Percentiles rank a stretch among this genome's conserved stretches.
phyloP scores from a whole-genome alignment of 1,140 invertebrate species.

The Eubasilissa regina region DNA sequence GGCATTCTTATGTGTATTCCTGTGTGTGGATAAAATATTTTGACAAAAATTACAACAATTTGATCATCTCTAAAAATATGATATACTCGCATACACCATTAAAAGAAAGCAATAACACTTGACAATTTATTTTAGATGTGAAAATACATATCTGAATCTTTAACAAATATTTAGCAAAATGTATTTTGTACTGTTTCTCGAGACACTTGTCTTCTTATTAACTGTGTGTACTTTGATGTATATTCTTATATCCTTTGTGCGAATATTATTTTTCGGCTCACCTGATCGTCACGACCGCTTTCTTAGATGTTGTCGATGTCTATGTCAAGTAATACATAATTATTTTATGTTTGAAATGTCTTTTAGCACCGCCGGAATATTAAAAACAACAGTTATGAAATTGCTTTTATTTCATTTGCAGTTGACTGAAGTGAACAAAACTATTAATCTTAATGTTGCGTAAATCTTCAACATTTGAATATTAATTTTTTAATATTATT shows the following conservation, averaged over 20 bases:
- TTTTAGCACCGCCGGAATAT: too few species aligned
- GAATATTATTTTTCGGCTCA: not conserved
- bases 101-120: conserved; percentile 3
- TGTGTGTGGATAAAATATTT: too few species aligned
- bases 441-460: not conserved
- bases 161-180: too few species aligned
- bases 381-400: too few species aligned
- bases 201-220: too few species aligned
- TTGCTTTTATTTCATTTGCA: not conserved
- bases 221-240: not conserved
- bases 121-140: not conserved
- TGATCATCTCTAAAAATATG: too few species aligned
- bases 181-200: too few species aligned
- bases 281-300: not conserved
- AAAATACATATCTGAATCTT: not conserved
- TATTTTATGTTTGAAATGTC: too few species aligned
- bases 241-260: conserved; percentile 9
- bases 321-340: too few species aligned
- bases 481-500: not conserved
- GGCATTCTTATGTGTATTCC: too few species aligned
- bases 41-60: too few species aligned
- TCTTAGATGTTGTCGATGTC: not conserved
- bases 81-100: too few species aligned
- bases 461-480: not conserved
- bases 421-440: not conserved